Percentiles rank a stretch among this genome's conserved stretches.
These are phyloP conservation scores for Chrysogorgia sp. DNA, from an alignment of 92 coral and sea anemone genomes.

Conservation along the genomic window DNA sequence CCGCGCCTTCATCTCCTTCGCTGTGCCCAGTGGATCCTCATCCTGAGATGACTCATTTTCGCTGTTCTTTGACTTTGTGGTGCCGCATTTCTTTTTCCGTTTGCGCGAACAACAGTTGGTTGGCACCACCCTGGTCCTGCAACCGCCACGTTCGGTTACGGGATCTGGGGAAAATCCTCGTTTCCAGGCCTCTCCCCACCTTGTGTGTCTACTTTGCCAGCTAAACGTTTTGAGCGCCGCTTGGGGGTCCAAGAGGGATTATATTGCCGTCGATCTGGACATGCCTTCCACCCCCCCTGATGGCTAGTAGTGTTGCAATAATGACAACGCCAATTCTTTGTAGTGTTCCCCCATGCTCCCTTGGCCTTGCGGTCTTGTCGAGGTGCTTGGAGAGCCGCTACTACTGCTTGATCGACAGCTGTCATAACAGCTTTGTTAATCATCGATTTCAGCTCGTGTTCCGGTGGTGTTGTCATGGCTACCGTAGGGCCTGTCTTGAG, in stretches of 20 bases:
- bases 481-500: neutral
- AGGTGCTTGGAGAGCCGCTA: neutral
- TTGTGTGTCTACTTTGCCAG: neutral
- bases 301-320: neutral
- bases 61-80: neutral
- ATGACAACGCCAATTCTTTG: neutral
- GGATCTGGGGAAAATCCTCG: neutral
- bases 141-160: neutral
- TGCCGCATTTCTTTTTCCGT: neutral
- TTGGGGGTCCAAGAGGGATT: neutral
- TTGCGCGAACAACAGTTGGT: neutral
- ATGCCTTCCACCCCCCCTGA: neutral
- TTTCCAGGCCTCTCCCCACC: neutral
- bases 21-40: neutral
- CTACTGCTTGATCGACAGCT: neutral
- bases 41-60: no score
- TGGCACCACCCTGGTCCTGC: neutral
- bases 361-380: neutral
- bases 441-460: neutral
- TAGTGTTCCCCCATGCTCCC: neutral
- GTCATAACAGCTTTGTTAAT: neutral
- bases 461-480: neutral
- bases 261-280: neutral
- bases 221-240: neutral
- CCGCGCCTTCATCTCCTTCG: neutral